Base-by-base conservation (phyloP, 2,888 invertebrate genomes). In the Dryadula phaetusa region DNA sequence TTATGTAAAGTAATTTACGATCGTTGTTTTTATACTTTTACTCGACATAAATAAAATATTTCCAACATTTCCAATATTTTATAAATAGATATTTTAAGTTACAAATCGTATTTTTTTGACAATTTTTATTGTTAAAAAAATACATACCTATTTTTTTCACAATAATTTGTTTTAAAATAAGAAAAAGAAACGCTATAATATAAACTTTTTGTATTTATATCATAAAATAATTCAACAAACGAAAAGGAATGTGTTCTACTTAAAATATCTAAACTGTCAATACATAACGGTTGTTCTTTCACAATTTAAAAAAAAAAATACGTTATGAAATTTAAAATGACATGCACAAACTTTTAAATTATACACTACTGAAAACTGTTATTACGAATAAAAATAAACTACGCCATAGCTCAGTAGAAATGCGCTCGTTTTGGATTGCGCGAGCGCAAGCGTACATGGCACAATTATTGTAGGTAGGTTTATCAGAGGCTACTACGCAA, bases 391-490 rank as follows among this genome's bases (percentile, higher is more conserved):
- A 40, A 60, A 60, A 60, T 28, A 58, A 58, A 64, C 40, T n/a
- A 49, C 28, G 3, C 20, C 40, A 60, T 65, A 65, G 58, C 58
- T 42, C 64, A 61, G 53, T 44, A 63, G 58, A 70, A 56, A 66
- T 42, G 54, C 54, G 66, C 52, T 63, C 20, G 28, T 46, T 62
- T 62, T 37, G 22, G 49, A 62, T 67, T 62, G 60, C 62, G 71
- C 64, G 64, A 66, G 32, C 44, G 53, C 60, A 22, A 46, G 66
- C 65, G 67, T 67, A 72, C 70, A 72, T 68, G 69, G 71, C 66
- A 67, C 67, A 72, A 70, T 73, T 73, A 73, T 65, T 65, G 70
- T 69, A 63, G 62, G 70, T 69, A 63, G 62, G 71, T 53, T 64
- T 65, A 73, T 72, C 70, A 64, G 67, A 56, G 56, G 62, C 22